Evolutionary conservation across 1,140 invertebrate species (phyloP), one percentile per base, ranked within the genome.

Genomic region (Hesperophylax magnus): DNA sequence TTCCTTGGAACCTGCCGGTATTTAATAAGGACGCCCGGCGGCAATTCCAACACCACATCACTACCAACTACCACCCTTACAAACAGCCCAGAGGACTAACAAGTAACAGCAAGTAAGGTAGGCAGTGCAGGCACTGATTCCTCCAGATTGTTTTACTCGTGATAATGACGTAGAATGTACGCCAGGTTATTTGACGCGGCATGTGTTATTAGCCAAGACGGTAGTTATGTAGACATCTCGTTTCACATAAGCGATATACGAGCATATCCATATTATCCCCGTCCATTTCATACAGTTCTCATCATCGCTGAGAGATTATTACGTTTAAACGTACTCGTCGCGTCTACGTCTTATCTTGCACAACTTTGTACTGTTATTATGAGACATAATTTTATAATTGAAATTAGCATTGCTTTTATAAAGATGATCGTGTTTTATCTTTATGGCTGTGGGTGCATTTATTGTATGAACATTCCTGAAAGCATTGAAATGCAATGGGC

Each of bases 1-100:
- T 83, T 79, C 71, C 63, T 61, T 27, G 75, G 79, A 83, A 83
- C 79, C 79, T 78, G 82, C 78, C 69, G 47, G 69, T 52, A 53
- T 67, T 67, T 75, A 65, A 39, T 53, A 77, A 78, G 67, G 82
- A 81, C 53, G 69, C 79, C 65, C 60, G 54, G 20, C 18, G 58
- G 60, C 82, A 83, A 58, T 81, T 60, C 69, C 82, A 79, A 39
- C 63, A 80, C 63, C 56, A 75, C 34, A 22, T 61, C 15, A 60
- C 27, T 39, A 20, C 11, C 58, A 53, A 56, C 58, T 47, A 47
- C 39, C 39, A 47, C 1, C 39, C 39, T 11, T 47, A 14, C 39
- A 11, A 14, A 47, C 39, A 47, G 39, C 39, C 11, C 9, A 47
- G 39, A 47, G 11, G 39, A 11, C 39, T 47, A 47, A 47, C 39